Percentiles rank a stretch among this genome's conserved stretches.
phyloP scores from a whole-genome alignment of 2,797 vertebrate species.

The Oryzias dopingdopingensis region DNA sequence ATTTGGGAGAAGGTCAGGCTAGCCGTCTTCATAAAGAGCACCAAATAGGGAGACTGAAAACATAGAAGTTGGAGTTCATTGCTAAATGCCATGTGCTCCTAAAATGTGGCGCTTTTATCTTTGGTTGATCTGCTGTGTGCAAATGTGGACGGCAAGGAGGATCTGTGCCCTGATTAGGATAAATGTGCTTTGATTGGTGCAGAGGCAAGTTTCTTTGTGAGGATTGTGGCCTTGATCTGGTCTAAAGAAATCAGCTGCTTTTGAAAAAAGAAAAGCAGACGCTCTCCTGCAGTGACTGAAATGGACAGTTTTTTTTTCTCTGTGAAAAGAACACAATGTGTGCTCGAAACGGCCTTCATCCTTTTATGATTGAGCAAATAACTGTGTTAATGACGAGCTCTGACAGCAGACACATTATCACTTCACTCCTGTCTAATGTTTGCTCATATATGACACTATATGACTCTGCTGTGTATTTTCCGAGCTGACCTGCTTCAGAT shows the following conservation, averaged over 20 bases:
- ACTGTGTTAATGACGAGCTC: constrained; percentile 32
- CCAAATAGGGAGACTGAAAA: constrained; percentile 48
- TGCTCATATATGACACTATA: not conserved
- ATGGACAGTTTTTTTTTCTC: not conserved
- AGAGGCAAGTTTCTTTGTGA: constrained; percentile 8
- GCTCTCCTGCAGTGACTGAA: not conserved
- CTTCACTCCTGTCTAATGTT: constrained; percentile 1
- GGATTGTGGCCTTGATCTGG: constrained; percentile 16
- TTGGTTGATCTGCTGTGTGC: constrained; percentile 33
- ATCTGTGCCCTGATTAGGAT: constrained; percentile 4
- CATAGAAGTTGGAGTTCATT: constrained; percentile 25
- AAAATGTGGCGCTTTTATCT: constrained; percentile 51
- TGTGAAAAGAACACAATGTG: constrained; percentile 10
- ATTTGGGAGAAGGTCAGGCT: constrained; percentile 25
- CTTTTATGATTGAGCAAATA: constrained; percentile 21
- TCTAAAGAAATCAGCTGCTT: constrained; percentile 8
- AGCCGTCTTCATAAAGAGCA: constrained; percentile 36
- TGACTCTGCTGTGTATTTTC: too few species aligned
- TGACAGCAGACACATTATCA: constrained; percentile 33
- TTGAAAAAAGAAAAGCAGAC: constrained; percentile 7
- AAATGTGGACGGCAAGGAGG: not conserved
- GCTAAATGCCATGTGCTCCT: constrained; percentile 65
- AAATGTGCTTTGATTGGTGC: constrained; percentile 15
- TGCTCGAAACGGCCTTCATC: constrained; percentile 20
- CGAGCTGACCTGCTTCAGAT: not conserved